Evolutionary conservation across 1,140 invertebrate genomes (phyloP).

Genomic region (Hycleus phaleratus): DNA sequence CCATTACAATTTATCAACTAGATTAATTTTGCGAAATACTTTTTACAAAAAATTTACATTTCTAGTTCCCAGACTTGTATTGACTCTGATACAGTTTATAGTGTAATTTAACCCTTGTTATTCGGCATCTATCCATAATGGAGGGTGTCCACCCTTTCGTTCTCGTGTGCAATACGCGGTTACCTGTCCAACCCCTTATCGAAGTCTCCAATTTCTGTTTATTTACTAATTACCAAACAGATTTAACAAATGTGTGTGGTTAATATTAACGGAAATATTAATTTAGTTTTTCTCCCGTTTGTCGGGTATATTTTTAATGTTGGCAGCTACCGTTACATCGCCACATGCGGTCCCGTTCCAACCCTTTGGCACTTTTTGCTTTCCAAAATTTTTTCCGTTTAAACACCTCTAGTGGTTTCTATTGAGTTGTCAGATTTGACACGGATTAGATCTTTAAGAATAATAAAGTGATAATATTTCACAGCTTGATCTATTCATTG

Average conservation of each 20-base stretch:
- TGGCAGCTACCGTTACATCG: neutral
- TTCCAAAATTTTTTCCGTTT: constrained; percentile 23
- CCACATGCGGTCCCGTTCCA: neutral
- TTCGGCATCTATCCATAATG: neutral
- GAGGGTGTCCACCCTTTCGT: neutral
- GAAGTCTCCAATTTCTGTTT: too few species aligned
- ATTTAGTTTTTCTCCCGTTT: too few species aligned
- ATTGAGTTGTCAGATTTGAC: constrained; percentile 30
- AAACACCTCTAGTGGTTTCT: constrained; percentile 14
- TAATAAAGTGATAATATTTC: constrained; percentile 35
- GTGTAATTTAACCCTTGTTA: constrained; percentile 14
- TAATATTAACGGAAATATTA: too few species aligned
- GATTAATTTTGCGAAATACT: too few species aligned
- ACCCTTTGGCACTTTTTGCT: constrained; percentile 26
- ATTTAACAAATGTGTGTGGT: too few species aligned
- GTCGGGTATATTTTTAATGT: too few species aligned
- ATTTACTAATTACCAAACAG: too few species aligned
- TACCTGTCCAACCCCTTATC: too few species aligned
- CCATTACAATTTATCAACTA: too few species aligned
- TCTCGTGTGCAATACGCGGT: too few species aligned
- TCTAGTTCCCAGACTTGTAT: too few species aligned
- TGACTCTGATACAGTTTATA: neutral
- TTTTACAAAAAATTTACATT: too few species aligned
- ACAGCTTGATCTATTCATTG: constrained; percentile 30
- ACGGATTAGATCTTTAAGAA: constrained; percentile 30